Base-by-base conservation (phyloP, 2,113 vertebrate species). In the Thermophis baileyi region DNA sequence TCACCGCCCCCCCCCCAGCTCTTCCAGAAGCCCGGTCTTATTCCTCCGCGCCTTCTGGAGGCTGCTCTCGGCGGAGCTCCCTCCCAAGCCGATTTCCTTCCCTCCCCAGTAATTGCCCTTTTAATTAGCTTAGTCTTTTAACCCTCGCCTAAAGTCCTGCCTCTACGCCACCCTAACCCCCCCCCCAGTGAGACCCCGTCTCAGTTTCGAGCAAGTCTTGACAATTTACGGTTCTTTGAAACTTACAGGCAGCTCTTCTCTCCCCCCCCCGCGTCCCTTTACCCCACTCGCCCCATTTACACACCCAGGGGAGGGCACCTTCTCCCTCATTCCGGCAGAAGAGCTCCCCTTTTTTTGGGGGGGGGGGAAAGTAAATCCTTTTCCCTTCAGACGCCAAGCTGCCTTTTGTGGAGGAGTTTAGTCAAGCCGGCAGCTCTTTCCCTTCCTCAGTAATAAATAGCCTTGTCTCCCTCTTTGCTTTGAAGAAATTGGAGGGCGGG, bases 111-210 rank as follows among this genome's bases (percentile, higher is more conserved):
- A 86, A 89, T 93, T 89, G 87, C 87, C 90, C 69, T 93, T 93
- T 93, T 51, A 85, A 91, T 93, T 60, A 89, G 87, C 90, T 51
- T 25, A 44, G 90, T 86, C 87, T 91, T 69, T 89, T 44, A 91
- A 89, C 87, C 74, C 53, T n/a, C 25, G 60, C 86, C 86, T 40
- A 25, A 22, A 53, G 18, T 35, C 55, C 50, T 1, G 92, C 85
- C 86, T 89, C 53, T 47, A 3, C 9, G 63, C 46, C 12, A 16
- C 9, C 24, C 55, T 27, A 55, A 6, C 24, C 55, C 7, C 55
- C 25, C 16, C 54, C 50, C 69, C 90, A 93, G 69, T n/a, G 69
- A 60, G 63, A 30, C 46, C 63, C 87, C 4, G 51, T 44, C 30
- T 91, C 86, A 30, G 14, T 51, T 50, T 85, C 53, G 7, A 91